These are phyloP conservation scores for Rhinogobio ventralis DNA, from an alignment of 2,797 vertebrate genomes.

Conservation along the genomic window DNA sequence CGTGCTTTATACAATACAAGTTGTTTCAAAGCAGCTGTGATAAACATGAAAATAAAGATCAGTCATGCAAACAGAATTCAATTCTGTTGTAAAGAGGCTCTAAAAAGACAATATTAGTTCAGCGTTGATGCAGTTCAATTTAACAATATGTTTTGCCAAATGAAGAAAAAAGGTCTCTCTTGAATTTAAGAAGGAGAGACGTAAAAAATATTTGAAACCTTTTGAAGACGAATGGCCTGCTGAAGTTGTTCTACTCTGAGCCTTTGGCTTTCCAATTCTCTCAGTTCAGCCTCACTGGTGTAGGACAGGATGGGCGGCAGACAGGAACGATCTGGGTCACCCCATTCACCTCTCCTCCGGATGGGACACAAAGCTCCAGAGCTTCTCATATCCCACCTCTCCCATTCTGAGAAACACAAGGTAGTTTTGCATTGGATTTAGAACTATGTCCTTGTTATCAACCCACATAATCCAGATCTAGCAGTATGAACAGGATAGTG, in stretches of 20 bases:
- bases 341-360: constrained; percentile 55
- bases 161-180: background rate
- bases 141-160: background rate
- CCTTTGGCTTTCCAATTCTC: constrained; percentile 73
- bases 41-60: background rate
- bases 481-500: background rate
- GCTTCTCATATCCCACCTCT: constrained; percentile 75
- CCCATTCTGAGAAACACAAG: constrained; percentile 73
- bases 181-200: background rate
- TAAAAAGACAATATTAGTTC: background rate
- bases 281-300: constrained; percentile 70
- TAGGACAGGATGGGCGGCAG: constrained; percentile 72
- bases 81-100: background rate
- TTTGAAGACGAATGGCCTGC: constrained; percentile 74
- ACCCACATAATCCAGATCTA: background rate
- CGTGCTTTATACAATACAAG: background rate
- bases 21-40: background rate
- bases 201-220: constrained; percentile 64
- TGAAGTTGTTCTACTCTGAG: constrained; percentile 73
- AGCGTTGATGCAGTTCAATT: background rate
- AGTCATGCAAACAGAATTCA: no score
- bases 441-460: background rate
- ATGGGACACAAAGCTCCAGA: constrained; percentile 68
- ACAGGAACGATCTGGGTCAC: constrained; percentile 32
- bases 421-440: background rate